Evolutionary conservation across 2,888 invertebrate species (phyloP), one percentile per base, ranked within the genome.

Genomic region (Catotricha subobsoleta): DNA sequence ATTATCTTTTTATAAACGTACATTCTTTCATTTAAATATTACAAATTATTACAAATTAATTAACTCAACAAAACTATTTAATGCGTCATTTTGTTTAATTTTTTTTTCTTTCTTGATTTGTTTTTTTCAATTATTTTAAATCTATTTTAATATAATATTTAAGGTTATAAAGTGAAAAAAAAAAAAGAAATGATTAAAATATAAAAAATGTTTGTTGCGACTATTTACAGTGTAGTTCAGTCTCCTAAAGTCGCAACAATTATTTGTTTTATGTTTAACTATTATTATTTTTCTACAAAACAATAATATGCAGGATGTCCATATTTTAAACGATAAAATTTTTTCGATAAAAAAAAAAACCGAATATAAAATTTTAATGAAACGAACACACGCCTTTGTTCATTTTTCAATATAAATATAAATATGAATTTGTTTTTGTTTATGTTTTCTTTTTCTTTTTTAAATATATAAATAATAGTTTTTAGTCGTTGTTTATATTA

Each of bases 161-260:
- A 35, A 10, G 13, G 23, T n/a, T 37, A 12, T 19, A 35, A 13
- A 21, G 20, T 20, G 9, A 16, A 35, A 35, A 20, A n/a, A 35
- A 35, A 35, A 18, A n/a, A 35, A 25, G 6, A 8, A 25, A 25
- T 25, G 7, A 25, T 25, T 25, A 6, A 25, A 25, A 8, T 6
- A 25, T 25, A 10, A 25, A 25, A 25, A 25, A 25, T 25, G 25
- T 25, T 25, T 25, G 6, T n/a, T n/a, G n/a, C n/a, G 44, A 46
- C 41, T 44, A 39, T 41, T 44, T 46, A 45, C 44, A 45, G 41
- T 47, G 48, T 48, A 48, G 38, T 48, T 48, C 48, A 48, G 48
- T 48, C 48, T 48, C 47, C 48, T 46, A 31, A 35, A 45, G 43
- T 39, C 45, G 43, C 39, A 42, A 40, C 36, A 34, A 18, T 13